Percentiles rank a stretch among this genome's conserved stretches.
phyloP scores from a whole-genome alignment of 2,888 invertebrate species.

The Teleiodes luculella region DNA sequence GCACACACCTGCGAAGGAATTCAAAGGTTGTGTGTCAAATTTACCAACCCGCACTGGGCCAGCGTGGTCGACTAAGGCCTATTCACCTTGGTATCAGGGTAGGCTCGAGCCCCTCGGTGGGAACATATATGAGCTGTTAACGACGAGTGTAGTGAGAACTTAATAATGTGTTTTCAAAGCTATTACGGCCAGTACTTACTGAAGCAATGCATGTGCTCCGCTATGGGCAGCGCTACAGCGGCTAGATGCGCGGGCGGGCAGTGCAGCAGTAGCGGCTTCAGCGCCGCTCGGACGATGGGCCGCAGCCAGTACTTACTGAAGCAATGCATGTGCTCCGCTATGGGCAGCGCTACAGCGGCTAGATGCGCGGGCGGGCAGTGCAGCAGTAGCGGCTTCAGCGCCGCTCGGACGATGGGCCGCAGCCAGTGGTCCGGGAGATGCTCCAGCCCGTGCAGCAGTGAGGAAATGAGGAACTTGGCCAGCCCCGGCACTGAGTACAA shows the following conservation, averaged over 20 bases:
- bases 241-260: constrained; percentile 91
- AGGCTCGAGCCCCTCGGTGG: too few relatives aligned
- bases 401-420: constrained; percentile 88
- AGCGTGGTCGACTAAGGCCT: too few relatives aligned
- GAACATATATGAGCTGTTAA: too few relatives aligned
- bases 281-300: constrained; percentile 88
- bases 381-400: constrained; percentile 90
- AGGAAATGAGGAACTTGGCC: constrained; percentile 84
- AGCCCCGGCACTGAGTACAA: constrained; percentile 89
- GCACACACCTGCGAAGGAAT: too few relatives aligned
- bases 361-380: constrained; percentile 91
- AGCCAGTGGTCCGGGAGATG: constrained; percentile 91
- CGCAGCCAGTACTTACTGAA: constrained; percentile 85
- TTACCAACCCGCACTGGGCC: too few relatives aligned
- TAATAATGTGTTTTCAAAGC: too few relatives aligned
- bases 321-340: constrained; percentile 87
- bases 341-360: constrained; percentile 85
- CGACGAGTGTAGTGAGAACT: too few relatives aligned
- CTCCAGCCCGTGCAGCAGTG: constrained; percentile 83
- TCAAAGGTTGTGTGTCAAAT: too few relatives aligned
- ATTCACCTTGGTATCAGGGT: too few relatives aligned
- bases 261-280: constrained; percentile 90
- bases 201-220: constrained; percentile 87
- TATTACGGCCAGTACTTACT: constrained; percentile 83
- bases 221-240: constrained; percentile 86